A percentile compares a stretch with the other conserved stretches of the same genome.
phyloP scores from a whole-genome alignment of 1,140 invertebrate species.

The Colletes latitarsis region DNA sequence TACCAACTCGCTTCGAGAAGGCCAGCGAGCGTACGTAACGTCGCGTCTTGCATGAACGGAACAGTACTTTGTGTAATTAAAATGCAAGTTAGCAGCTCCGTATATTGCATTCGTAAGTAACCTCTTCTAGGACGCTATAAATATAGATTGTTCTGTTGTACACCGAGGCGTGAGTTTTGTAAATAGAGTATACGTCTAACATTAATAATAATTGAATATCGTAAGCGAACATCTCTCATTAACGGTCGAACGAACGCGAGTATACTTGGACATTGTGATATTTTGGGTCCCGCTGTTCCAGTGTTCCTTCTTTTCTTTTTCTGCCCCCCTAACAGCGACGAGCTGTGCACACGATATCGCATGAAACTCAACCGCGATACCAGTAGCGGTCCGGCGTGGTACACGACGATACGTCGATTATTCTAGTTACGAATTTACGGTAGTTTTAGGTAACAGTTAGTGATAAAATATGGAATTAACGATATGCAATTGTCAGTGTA shows the following conservation, averaged over 20 bases:
- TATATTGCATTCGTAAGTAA: conserved; percentile 42
- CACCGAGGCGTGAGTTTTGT: conserved; percentile 70
- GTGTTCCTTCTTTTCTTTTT: conserved; percentile 54
- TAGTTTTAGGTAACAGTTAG: conserved; percentile 70
- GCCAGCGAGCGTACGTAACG: background rate
- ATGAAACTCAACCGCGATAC: conserved; percentile 39
- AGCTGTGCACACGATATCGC: conserved; percentile 66
- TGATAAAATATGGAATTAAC: conserved; percentile 63
- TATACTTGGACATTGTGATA: conserved; percentile 77
- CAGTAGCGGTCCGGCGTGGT: conserved; percentile 37
- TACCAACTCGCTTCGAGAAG: background rate
- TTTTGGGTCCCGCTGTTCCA: conserved; percentile 58
- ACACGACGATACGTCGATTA: conserved; percentile 67
- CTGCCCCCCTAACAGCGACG: conserved; percentile 35
- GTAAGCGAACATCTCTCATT: conserved; percentile 46
- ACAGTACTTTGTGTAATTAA: conserved; percentile 35
- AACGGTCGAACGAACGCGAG: conserved; percentile 63
- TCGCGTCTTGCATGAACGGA: conserved; percentile 7
- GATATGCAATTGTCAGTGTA: conserved; percentile 79
- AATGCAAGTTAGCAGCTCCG: conserved; percentile 35
- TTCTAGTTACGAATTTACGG: conserved; percentile 80
- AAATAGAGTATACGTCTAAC: conserved; percentile 73
- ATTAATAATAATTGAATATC: conserved; percentile 59
- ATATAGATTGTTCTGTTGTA: conserved; percentile 65
- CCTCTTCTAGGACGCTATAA: conserved; percentile 43